phyloP scores from a whole-genome alignment of 2,888 invertebrate species.

The Stenodera caucasica region DNA sequence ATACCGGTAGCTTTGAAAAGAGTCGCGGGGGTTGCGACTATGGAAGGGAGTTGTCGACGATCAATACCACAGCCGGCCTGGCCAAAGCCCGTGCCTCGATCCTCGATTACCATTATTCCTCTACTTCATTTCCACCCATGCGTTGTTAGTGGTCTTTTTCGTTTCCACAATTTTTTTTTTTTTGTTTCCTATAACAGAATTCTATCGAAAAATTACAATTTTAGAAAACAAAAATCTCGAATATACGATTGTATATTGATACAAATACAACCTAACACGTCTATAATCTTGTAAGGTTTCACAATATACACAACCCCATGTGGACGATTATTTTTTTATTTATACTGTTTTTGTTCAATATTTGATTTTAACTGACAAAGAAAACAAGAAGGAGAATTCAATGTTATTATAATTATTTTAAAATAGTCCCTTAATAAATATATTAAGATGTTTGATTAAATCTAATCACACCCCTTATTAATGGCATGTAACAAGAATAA shows the following conservation, averaged over 20 bases:
- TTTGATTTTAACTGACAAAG: too few species aligned
- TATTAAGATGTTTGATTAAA: constrained; percentile 10
- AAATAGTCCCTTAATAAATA: constrained; percentile 7
- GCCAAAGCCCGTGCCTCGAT: constrained; percentile 50
- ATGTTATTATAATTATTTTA: neutral
- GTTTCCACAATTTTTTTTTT: neutral
- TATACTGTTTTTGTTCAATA: neutral
- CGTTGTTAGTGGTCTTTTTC: constrained; percentile 12
- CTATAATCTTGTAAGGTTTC: neutral
- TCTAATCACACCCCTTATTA: constrained; percentile 23
- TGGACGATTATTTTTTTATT: neutral
- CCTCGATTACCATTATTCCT: constrained; percentile 38
- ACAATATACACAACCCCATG: neutral
- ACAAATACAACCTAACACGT: neutral
- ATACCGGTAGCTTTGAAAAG: constrained; percentile 35
- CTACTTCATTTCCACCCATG: constrained; percentile 29
- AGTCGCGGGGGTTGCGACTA: constrained; percentile 39
- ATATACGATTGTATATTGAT: neutral
- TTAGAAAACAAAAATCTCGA: neutral
- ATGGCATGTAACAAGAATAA: constrained; percentile 13
- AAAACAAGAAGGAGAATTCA: neutral
- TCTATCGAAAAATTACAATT: neutral
- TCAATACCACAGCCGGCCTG: constrained; percentile 54
- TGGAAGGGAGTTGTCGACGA: constrained; percentile 48
- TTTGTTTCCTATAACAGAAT: too few species aligned